Percentiles rank a stretch among this genome's conserved stretches.
Evolutionary conservation across 2,113 vertebrate genomes (phyloP).

Genomic region (Silurus asotus): DNA sequence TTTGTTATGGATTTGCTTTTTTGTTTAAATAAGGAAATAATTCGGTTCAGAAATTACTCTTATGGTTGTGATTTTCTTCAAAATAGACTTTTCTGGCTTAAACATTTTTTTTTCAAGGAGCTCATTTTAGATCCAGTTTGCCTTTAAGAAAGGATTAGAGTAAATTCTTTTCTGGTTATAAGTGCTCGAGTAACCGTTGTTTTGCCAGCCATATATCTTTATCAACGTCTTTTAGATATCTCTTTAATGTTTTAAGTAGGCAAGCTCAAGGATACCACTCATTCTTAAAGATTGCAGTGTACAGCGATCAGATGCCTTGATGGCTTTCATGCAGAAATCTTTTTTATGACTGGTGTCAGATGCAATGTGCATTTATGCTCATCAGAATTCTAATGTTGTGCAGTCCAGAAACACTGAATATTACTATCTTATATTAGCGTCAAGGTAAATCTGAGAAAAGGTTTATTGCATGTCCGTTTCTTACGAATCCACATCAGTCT

Average conservation of each 20-base stretch:
- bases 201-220: slow-evolving; percentile 7
- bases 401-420: background rate
- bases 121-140: slow-evolving; percentile 67
- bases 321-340: background rate
- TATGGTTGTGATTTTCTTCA: background rate
- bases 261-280: background rate
- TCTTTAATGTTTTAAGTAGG: slow-evolving; percentile 13
- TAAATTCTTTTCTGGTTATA: slow-evolving; percentile 69
- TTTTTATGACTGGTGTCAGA: slow-evolving; percentile 36
- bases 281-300: background rate
- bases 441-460: background rate
- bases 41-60: background rate
- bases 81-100: slow-evolving; percentile 42
- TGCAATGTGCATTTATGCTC: slow-evolving; percentile 38
- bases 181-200: slow-evolving; percentile 28
- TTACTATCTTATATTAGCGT: background rate
- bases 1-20: background rate
- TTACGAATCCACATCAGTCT: background rate
- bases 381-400: slow-evolving; percentile 55
- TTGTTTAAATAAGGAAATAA: background rate
- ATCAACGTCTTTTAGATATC: background rate
- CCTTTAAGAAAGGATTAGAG: slow-evolving; percentile 65
- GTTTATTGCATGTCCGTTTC: background rate
- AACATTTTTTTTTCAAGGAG: slow-evolving; percentile 54
- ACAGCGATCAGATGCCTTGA: background rate